A percentile compares a stretch with the other conserved stretches of the same genome.
Evolutionary conservation across 2,888 invertebrate species (phyloP).

Genomic region (Oligia fasciuncula): DNA sequence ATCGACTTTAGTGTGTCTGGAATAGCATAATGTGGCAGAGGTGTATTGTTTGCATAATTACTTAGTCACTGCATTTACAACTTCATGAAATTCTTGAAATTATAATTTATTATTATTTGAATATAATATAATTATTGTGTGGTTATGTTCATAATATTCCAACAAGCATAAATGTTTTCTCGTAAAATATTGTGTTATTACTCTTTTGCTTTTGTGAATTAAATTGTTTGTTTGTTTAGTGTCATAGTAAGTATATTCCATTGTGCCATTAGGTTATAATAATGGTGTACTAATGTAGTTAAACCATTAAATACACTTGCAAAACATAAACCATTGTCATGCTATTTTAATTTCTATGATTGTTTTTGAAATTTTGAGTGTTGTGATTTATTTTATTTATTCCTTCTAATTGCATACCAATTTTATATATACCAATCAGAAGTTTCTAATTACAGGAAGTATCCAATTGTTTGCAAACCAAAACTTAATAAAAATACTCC

Average conservation of each 20-base stretch:
- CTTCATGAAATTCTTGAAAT: neutral
- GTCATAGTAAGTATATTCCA: neutral
- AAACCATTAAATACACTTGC: neutral
- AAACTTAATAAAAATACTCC: neutral
- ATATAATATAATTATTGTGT: neutral
- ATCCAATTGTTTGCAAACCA: neutral
- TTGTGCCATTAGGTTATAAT: neutral
- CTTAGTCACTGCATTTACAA: neutral
- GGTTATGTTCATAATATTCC: neutral
- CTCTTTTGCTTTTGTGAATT: neutral
- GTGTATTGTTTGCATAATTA: conserved; percentile 47
- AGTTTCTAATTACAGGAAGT: neutral
- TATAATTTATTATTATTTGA: conserved; percentile 3
- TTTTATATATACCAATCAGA: neutral
- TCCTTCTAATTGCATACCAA: neutral
- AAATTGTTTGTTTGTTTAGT: neutral
- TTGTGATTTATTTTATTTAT: neutral
- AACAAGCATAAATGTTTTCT: neutral
- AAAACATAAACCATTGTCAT: neutral
- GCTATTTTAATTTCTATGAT: neutral
- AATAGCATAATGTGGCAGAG: conserved; percentile 37
- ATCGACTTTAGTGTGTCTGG: neutral
- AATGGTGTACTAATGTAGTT: neutral
- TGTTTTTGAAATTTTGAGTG: neutral
- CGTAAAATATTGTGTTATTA: neutral